These are phyloP conservation scores for Macrotus californicus DNA, from an alignment of 2,113 vertebrate species.

Conservation along the genomic window DNA sequence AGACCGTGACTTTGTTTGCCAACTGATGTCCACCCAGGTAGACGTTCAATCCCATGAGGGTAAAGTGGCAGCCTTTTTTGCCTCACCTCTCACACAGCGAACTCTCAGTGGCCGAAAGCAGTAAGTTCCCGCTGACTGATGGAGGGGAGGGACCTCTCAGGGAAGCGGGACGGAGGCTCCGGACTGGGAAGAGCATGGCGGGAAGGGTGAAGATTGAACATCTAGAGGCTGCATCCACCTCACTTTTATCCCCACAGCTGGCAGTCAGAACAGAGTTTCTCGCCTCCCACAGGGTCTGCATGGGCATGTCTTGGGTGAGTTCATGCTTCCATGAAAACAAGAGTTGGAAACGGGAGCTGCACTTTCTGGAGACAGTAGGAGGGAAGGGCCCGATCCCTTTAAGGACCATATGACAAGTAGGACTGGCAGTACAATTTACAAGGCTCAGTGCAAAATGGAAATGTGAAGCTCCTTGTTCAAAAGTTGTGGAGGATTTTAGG, in stretches of 20 bases:
- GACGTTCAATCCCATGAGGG: neutral
- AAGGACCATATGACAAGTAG: neutral
- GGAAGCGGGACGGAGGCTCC: neutral
- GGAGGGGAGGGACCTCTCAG: neutral
- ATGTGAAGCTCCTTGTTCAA: neutral
- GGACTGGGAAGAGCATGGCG: neutral
- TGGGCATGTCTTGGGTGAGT: neutral
- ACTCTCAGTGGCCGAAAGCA: neutral
- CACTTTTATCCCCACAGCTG: neutral
- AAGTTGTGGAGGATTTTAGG: neutral
- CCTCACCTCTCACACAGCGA: neutral
- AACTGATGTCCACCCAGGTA: neutral
- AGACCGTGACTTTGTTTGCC: neutral
- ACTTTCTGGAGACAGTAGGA: neutral
- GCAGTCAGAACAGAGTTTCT: neutral
- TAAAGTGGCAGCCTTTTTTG: too few species aligned
- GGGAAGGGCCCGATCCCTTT: neutral
- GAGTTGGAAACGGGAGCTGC: neutral
- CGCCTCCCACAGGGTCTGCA: neutral
- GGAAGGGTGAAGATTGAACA: neutral
- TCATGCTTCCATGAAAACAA: neutral
- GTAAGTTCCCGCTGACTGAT: neutral
- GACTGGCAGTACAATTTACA: neutral
- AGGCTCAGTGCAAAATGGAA: neutral
- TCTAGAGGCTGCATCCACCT: neutral